Conservation (phyloP, 30 jellyfish, hydroid and myxozoan genomes). For the Rhopilema esculentum region DNA sequence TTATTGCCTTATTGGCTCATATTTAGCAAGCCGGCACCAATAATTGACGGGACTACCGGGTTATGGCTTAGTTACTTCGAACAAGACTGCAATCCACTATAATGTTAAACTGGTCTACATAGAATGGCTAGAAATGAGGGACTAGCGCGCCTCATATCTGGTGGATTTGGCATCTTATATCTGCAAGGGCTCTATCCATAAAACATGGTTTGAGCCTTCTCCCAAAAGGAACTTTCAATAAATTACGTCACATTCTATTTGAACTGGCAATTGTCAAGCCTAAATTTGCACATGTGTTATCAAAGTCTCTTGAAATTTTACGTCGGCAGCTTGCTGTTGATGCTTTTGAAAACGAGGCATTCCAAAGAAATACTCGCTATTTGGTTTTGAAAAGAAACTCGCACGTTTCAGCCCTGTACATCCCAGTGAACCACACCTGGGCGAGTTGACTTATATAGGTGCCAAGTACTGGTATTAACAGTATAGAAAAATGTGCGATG, state of each 20-base stretch:
- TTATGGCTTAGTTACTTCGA: too few species aligned
- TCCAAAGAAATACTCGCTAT: neutral
- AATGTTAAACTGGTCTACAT: too few species aligned
- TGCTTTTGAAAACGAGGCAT: slow-evolving; percentile 8
- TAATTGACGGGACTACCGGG: too few species aligned
- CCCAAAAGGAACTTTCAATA: neutral
- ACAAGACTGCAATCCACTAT: too few species aligned
- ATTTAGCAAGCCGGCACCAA: too few species aligned
- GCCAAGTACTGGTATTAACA: neutral
- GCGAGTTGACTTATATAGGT: neutral
- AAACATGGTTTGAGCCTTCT: neutral
- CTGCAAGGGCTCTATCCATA: neutral
- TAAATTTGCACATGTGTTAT: neutral
- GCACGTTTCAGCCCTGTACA: neutral
- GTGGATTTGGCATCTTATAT: neutral
- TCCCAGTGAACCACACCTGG: slow-evolving; percentile 23
- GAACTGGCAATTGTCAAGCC: neutral
- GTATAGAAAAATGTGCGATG: neutral
- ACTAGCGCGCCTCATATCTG: too few species aligned
- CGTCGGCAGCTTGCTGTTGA: neutral
- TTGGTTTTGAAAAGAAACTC: neutral
- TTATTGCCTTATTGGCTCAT: too few species aligned
- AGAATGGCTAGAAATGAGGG: too few species aligned
- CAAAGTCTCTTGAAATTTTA: slow-evolving; percentile 11
- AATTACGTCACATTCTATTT: neutral